phyloP scores from a whole-genome alignment of 2,888 invertebrate species.

The Barypeithes pellucidus region DNA sequence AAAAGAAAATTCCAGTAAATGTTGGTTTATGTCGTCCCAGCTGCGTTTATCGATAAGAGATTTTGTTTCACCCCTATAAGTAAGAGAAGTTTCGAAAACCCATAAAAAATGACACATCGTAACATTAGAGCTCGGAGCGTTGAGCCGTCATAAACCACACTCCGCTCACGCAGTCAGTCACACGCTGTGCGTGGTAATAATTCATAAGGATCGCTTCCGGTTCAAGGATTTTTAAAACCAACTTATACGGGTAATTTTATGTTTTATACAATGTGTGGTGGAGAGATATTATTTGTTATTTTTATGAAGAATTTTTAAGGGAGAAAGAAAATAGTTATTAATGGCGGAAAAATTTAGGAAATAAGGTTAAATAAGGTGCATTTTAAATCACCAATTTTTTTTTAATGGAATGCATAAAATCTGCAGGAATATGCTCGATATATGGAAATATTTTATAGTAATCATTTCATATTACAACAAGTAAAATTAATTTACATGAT shows the following conservation, averaged over 20 bases:
- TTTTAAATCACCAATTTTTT: no score
- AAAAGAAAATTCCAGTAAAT: conserved; percentile 16
- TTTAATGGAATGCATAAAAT: no score
- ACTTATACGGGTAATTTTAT: conserved; percentile 25
- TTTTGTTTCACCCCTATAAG: conserved; percentile 34
- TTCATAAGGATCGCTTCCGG: conserved; percentile 43
- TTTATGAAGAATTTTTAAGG: conserved; percentile 11
- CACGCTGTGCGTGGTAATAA: conserved; percentile 50
- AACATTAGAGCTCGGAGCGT: conserved; percentile 31
- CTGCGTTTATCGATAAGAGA: conserved; percentile 31
- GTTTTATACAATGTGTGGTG: conserved; percentile 22
- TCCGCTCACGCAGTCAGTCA: conserved; percentile 37
- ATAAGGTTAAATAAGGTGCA: no score
- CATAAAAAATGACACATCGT: conserved; percentile 54
- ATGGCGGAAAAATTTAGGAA: no score
- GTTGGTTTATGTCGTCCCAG: conserved; percentile 20
- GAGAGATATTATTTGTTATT: conserved; percentile 8
- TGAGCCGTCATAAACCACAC: conserved; percentile 48
- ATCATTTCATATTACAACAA: no score
- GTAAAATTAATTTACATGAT: no score
- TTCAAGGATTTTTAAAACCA: conserved; percentile 42
- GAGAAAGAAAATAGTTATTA: background rate
- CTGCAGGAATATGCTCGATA: no score
- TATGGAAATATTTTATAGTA: no score
- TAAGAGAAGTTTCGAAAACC: conserved; percentile 48